Base-by-base conservation (phyloP, 2,113 vertebrate species). In the Ailurus styani region DNA sequence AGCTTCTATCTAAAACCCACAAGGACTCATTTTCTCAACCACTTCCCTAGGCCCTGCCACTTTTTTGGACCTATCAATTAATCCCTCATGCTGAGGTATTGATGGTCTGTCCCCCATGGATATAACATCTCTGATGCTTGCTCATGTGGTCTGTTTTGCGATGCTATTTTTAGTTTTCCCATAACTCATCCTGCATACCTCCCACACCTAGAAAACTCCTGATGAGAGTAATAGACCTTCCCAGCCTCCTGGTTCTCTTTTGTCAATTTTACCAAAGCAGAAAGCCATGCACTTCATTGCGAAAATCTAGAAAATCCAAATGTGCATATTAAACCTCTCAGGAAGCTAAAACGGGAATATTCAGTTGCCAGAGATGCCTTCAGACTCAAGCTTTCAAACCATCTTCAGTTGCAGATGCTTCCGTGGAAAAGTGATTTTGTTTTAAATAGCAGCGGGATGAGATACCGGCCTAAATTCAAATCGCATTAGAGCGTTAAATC, bases 371-470 rank as follows among this genome's bases (percentile, higher is more conserved):
- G 88, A 72, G 90, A 70, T 7, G 77, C 81, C 94, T 97, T 96
- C 70, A 77, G 90, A 93, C 73, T 72, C 88, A 31, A 96, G 93
- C 95, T 94, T 52, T 73, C 79, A 92, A 97, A 85, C 25, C 89
- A 18, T 85, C 90, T 90, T 96, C 37, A 47, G 60, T 47, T 87
- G 54, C 91, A 95, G 78, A 94, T 79, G 75, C 89, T 95, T 91
- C 86, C n/a, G 4, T 68, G 73, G 70, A 94, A 92, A 94, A 96
- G 84, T 82, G 96, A 96, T 92, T 96, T 88, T 96, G 94, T 97
- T 97, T 98, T 97, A 98, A 98, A 98, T 96, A 98, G 87, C 97
- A 96, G 94, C 7, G 42, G 79, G 84, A 96, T 97, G 96, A 97
- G 96, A 97, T 97, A 97, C 81, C 79, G 18, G 87, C 93, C 96